Evolutionary conservation across 2,797 vertebrate genomes (phyloP).

Genomic region (Brotogeris chrysoptera): DNA sequence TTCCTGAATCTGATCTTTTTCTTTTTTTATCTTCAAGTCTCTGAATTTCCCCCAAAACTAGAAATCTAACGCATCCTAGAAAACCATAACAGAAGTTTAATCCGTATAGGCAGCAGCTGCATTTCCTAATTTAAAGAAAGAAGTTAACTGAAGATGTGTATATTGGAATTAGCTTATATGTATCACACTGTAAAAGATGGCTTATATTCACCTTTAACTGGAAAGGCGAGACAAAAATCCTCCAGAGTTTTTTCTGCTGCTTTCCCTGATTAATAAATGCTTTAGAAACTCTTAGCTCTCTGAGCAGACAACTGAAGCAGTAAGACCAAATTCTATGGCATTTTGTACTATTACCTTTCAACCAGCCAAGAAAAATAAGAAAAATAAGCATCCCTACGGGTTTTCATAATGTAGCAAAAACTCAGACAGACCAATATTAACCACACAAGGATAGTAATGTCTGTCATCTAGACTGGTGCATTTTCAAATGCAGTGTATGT

Average conservation of each 20-base stretch:
- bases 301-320: neutral
- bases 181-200: neutral
- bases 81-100: neutral
- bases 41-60: neutral
- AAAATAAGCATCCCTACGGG: neutral
- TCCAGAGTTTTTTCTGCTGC: neutral
- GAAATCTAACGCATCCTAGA: neutral
- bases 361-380: constrained; percentile 34
- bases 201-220: neutral
- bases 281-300: neutral
- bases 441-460: constrained; percentile 26
- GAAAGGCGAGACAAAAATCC: neutral
- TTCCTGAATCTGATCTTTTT: neutral
- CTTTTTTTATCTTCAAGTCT: neutral
- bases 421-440: neutral
- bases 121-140: neutral
- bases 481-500: neutral
- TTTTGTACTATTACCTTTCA: neutral
- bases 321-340: neutral
- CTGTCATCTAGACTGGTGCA: neutral
- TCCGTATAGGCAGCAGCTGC: neutral
- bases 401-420: constrained; percentile 11
- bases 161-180: neutral
- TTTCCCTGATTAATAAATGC: neutral
- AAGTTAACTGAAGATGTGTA: neutral